Base-by-base conservation (phyloP, 1,140 invertebrate genomes). In the Palaemon carinicauda region DNA sequence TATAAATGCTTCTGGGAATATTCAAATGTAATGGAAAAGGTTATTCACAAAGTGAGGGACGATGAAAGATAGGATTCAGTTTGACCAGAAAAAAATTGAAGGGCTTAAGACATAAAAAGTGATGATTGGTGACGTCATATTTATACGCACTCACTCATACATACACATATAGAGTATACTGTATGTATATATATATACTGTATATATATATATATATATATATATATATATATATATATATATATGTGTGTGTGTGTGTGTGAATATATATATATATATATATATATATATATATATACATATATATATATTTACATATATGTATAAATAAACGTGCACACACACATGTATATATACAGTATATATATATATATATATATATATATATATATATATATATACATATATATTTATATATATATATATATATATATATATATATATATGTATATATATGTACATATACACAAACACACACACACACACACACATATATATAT, bases 221-320 rank as follows among this genome's bases (percentile, higher is more conserved):
- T 69, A 69, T 69, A 69, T 69, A 69, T 69, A 69, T 69, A 69
- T 69, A 69, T 69, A 69, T 69, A 69, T 69, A 69, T 69, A 69
- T 69, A 69, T 69, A 69, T 69, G 21, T 69, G 21, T 69, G 21
- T 69, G 21, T 69, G 21, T 69, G 21, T 69, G 21, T 69, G 9
- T 69, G 1, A 14, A 27, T 69, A 27, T 69, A 7, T 69, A 69
- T 69, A 69, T 69, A 69, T 69, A 69, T 69, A 69, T 69, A 69
- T 69, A 69, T 69, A 69, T 69, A 69, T 69, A 27, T 69, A 9
- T 21, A 27, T 69, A 27, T 69, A 7, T 24, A 29, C 24, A 29
- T 27, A 29, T 69, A 10, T 24, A 29, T 69, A 24, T 69, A 29
- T 69, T 1, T 69, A 29, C 24, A 29, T 69, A 29, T 69, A 27